Conservation (phyloP, 2,888 invertebrate species). For the Tanypteryx hageni region DNA sequence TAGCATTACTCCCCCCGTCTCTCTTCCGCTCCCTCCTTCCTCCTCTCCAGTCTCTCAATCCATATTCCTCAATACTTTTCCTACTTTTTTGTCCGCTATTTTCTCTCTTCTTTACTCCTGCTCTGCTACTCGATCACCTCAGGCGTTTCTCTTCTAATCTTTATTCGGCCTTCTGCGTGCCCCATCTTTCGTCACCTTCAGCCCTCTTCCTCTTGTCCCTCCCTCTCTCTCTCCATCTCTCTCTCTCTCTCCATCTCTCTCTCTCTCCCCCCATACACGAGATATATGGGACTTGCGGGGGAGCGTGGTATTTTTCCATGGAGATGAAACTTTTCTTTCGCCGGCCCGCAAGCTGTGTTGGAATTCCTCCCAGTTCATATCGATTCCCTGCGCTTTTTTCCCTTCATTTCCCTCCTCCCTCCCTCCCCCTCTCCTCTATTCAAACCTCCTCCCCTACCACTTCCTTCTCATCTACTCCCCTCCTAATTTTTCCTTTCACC, state of each 20-base stretch:
- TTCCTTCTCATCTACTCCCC: no score
- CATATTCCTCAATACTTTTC: neutral
- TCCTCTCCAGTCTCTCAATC: no score
- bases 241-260: neutral
- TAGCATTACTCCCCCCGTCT: no score
- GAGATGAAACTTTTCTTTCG: conserved; percentile 1
- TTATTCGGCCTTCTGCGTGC: neutral
- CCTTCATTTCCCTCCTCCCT: neutral
- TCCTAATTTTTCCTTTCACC: no score
- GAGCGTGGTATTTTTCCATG: neutral
- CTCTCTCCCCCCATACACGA: neutral
- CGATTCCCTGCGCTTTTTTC: neutral
- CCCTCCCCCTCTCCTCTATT: neutral
- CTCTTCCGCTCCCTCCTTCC: no score
- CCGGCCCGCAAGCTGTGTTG: neutral
- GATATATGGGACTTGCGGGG: neutral
- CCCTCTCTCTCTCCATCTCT: neutral
- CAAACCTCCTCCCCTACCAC: no score
- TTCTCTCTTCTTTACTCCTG: neutral
- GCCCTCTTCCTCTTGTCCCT: neutral
- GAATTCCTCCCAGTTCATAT: conserved; percentile 27
- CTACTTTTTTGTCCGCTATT: neutral
- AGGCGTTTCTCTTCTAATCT: neutral
- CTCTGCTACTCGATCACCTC: neutral
- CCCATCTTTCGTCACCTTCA: neutral